Base-by-base conservation (phyloP, 2,113 vertebrate genomes). In the Eudorcas thomsonii region DNA sequence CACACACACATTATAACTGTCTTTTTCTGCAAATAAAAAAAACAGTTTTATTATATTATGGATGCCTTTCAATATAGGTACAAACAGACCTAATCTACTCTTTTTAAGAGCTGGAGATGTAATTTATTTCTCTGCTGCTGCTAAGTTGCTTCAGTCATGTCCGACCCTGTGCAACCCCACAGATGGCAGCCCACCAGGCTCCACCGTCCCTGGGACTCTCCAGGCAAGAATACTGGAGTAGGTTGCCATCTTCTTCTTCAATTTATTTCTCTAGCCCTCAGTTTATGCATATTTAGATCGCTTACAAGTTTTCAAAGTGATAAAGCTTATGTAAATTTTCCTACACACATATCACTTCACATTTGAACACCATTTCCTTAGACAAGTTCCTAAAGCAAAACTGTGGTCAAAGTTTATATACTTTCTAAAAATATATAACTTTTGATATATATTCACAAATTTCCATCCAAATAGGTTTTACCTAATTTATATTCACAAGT, bases 371-470 rank as follows among this genome's bases (percentile, higher is more conserved):
- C 26, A 67, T 28, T 96, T 97, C 50, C 67, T 91, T 71, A 87
- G 48, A 28, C 82, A 97, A 91, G 33, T 71, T 92, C 86, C 67
- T 92, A 93, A 92, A 93, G 16, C 28, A 86, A 96, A 91, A 36
- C 23, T 78, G 48, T 96, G 28, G 15, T 82, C 39, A 88, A 81
- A 96, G 21, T 39, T 74, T 57, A 87, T 54, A 80, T 57, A 88
- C 50, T 52, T 94, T 74, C 25, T 84, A 28, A 85, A 89, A 92
- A 36, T 93, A 93, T 55, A 30, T n/a, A 57, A 7, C 6, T 91
- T 95, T 92, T 80, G 33, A 89, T 64, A 91, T 6, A 57, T 45
- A 95, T 30, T 90, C n/a, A 93, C 6, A 71, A 64, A 87, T 83
- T 96, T 82, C 84, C 36, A 90, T 74, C 55, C 33, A 57, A 87